A percentile compares a stretch with the other conserved stretches of the same genome.
These are phyloP conservation scores for Gymnodraco acuticeps DNA, from an alignment of 2,797 vertebrate species.

Conservation along the genomic window DNA sequence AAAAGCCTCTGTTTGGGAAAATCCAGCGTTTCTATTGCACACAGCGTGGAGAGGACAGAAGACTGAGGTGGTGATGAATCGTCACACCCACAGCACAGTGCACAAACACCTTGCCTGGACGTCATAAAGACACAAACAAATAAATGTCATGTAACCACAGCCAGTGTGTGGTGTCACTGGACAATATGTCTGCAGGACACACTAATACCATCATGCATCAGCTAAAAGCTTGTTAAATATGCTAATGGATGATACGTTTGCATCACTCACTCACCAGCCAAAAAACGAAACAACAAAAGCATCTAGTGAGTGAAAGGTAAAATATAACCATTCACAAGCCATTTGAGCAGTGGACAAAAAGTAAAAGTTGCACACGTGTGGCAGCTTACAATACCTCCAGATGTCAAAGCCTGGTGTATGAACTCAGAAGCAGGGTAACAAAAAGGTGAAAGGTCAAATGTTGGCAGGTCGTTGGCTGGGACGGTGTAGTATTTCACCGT, in stretches of 20 bases:
- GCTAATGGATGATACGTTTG: too few species aligned
- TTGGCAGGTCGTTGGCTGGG: constrained; percentile 79
- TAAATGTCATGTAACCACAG: neutral
- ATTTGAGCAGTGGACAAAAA: too few species aligned
- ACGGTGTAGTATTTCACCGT: constrained; percentile 83
- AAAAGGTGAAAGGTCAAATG: constrained; percentile 83
- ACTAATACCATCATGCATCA: too few species aligned
- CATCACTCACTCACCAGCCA: too few species aligned
- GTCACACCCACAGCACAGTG: constrained; percentile 87
- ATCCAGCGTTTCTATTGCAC: constrained; percentile 89
- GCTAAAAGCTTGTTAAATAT: too few species aligned
- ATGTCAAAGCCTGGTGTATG: constrained; percentile 80
- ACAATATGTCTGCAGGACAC: neutral
- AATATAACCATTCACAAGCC: too few species aligned
- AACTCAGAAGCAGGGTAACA: constrained; percentile 82
- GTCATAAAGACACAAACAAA: constrained; percentile 17
- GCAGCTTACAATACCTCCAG: constrained; percentile 76
- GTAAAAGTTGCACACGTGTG: neutral
- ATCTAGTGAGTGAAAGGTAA: too few species aligned
- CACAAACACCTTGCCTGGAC: constrained; percentile 83
- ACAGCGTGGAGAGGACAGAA: constrained; percentile 73
- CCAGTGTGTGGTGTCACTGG: neutral
- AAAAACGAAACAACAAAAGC: too few species aligned
- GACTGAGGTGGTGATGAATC: constrained; percentile 81
- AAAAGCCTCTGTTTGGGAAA: constrained; percentile 93